Conservation (phyloP, 2,888 invertebrate genomes). For the Cinara cedri region DNA sequence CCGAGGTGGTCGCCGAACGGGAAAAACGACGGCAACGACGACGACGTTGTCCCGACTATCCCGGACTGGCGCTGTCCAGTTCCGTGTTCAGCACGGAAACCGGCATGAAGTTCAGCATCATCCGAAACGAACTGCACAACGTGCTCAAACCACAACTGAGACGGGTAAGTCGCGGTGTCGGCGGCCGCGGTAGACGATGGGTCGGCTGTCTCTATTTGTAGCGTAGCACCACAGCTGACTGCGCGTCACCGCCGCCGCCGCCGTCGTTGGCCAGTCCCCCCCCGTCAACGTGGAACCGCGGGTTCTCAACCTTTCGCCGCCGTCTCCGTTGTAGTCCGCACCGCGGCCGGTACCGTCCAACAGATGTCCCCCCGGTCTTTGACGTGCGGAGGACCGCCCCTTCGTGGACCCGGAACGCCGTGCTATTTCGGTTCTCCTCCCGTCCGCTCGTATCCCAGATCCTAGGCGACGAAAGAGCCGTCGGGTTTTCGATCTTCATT, state of each 20-base stretch:
- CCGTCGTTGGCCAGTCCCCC: constrained; percentile 29
- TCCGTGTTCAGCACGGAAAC: constrained; percentile 95
- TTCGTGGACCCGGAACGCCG: background rate
- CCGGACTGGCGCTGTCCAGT: constrained; percentile 87
- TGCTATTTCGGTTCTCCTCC: background rate
- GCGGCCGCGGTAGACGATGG: background rate
- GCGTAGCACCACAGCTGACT: constrained; percentile 52
- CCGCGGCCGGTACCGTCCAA: background rate
- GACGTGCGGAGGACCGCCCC: background rate
- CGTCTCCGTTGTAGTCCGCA: no score
- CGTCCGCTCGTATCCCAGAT: background rate
- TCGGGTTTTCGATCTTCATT: background rate
- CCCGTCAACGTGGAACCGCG: constrained; percentile 37
- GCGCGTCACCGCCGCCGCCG: constrained; percentile 18
- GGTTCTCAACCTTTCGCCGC: constrained; percentile 37
- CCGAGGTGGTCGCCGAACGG: constrained; percentile 85
- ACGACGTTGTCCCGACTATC: constrained; percentile 87
- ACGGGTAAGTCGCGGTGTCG: constrained; percentile 77
- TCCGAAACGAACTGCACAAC: constrained; percentile 96
- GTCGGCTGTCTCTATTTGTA: constrained; percentile 47
- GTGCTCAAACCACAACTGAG: constrained; percentile 95
- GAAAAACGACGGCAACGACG: constrained; percentile 77
- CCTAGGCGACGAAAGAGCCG: no score
- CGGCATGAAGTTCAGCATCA: constrained; percentile 96
- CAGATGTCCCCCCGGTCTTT: background rate